Conservation (phyloP, 2,888 invertebrate species). For the Fragum fragum region DNA sequence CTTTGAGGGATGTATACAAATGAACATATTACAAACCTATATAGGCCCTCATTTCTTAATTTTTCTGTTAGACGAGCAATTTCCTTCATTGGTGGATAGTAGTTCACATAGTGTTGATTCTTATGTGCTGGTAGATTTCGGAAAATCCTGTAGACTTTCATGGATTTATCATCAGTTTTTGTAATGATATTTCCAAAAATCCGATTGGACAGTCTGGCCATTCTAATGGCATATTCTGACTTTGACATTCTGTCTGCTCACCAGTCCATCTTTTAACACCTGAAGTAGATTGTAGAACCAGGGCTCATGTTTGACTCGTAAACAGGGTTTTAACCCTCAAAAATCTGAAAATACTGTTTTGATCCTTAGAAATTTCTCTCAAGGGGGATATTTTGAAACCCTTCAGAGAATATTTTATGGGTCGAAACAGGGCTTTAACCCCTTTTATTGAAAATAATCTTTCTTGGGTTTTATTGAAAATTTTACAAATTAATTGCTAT, state of each 20-base stretch:
- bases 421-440: no score
- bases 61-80: conserved; percentile 91
- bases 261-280: not conserved
- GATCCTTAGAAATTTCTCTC: no score
- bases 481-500: no score
- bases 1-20: no score
- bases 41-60: conserved; percentile 81
- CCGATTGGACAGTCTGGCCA: conserved; percentile 94
- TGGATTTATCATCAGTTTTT: conserved; percentile 89
- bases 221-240: conserved; percentile 93
- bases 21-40: conserved; percentile 80
- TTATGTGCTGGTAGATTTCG: conserved; percentile 92
- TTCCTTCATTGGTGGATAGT: conserved; percentile 95
- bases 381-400: no score
- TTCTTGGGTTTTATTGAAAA: no score
- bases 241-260: conserved; percentile 34
- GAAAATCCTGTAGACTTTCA: conserved; percentile 91
- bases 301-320: no score
- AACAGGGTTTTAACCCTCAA: no score
- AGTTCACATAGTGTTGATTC: conserved; percentile 91
- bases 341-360: no score
- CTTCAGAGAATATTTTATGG: no score
- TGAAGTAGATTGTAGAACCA: no score
- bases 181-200: conserved; percentile 95
- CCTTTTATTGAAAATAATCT: no score